These are phyloP conservation scores for Tragopan temminckii DNA, from an alignment of 2,797 vertebrate genomes.

Conservation along the genomic window DNA sequence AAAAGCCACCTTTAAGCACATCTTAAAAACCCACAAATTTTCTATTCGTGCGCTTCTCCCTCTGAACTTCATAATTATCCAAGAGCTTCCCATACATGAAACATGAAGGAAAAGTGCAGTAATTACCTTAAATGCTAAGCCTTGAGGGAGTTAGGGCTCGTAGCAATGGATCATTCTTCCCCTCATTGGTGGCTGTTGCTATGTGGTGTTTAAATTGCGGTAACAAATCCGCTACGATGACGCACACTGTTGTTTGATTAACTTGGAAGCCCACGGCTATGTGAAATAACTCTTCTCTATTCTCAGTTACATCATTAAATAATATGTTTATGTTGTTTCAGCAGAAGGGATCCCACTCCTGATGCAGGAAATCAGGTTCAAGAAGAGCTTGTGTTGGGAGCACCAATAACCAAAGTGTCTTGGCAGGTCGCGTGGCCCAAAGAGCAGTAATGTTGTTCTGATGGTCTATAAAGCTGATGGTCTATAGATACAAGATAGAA, in stretches of 20 bases:
- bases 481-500: not conserved
- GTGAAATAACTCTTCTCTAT: not conserved
- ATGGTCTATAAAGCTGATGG: accelerated
- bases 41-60: not conserved
- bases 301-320: not conserved
- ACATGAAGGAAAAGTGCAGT: conserved; percentile 6
- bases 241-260: not conserved
- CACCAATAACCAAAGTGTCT: not conserved
- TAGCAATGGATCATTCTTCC: not conserved
- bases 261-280: not conserved
- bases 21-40: not conserved
- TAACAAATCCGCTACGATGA: not conserved
- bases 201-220: not conserved
- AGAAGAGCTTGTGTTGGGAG: not conserved
- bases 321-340: not conserved
- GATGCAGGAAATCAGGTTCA: not conserved
- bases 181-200: not conserved
- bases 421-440: accelerated
- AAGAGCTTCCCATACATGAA: not conserved
- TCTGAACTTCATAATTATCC: not conserved
- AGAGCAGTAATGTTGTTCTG: not conserved
- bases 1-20: not conserved
- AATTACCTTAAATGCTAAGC: conserved; percentile 33
- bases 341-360: not conserved
- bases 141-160: not conserved